phyloP scores from a whole-genome alignment of 2,113 vertebrate genomes.

The Aviceda subcristata region DNA sequence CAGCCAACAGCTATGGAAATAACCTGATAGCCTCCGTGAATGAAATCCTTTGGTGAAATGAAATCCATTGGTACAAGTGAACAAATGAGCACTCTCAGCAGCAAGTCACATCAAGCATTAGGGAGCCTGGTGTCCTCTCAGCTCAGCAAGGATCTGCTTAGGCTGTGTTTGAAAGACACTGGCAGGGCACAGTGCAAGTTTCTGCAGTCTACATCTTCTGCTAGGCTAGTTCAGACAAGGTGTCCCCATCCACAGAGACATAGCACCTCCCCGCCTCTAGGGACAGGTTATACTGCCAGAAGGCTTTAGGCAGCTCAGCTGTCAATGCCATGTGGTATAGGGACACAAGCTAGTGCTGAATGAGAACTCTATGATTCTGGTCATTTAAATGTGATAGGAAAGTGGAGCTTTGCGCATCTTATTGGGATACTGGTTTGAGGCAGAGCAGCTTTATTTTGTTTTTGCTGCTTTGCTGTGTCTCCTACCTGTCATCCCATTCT shows the following conservation, averaged over 20 bases:
- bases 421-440: background rate
- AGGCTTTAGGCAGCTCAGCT: background rate
- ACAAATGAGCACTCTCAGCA: background rate
- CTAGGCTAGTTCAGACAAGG: background rate
- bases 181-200: background rate
- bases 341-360: background rate
- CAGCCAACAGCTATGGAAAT: background rate
- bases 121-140: background rate
- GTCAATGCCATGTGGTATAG: background rate
- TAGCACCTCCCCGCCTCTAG: accelerated
- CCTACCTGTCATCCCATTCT: background rate
- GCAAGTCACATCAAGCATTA: background rate
- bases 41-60: background rate
- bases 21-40: background rate
- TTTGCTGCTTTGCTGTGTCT: background rate
- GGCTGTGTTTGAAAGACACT: background rate
- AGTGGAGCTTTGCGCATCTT: background rate
- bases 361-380: background rate
- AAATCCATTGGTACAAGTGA: background rate
- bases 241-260: background rate
- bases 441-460: background rate
- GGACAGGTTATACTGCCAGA: background rate
- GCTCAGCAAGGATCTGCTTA: background rate
- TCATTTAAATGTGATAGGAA: background rate
- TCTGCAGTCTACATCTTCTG: background rate